Conservation (phyloP, 2,113 vertebrate genomes). For the Carassius carassius region DNA sequence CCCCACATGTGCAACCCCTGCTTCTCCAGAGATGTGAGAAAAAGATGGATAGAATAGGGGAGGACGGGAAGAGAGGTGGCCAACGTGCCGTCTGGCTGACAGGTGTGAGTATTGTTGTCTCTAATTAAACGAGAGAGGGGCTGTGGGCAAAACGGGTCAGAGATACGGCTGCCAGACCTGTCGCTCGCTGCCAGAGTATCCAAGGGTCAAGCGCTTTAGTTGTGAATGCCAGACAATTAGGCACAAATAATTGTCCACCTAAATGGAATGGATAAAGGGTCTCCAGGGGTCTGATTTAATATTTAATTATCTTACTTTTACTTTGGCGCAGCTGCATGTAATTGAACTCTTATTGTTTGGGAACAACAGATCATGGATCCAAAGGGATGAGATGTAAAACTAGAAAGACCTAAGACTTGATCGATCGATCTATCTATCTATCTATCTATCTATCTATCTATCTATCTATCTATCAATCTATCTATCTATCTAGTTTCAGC, state of each 20-base stretch:
- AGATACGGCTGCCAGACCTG: slow-evolving; percentile 22
- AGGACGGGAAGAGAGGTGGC: slow-evolving; percentile 3
- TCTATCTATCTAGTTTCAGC: too few relatives aligned
- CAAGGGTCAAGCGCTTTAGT: slow-evolving; percentile 35
- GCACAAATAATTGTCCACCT: slow-evolving; percentile 41
- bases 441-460: too few relatives aligned
- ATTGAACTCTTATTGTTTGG: slow-evolving; percentile 3
- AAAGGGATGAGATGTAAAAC: not conserved
- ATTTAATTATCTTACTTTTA: slow-evolving; percentile 14
- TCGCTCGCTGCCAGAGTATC: slow-evolving; percentile 35
- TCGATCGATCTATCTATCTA: too few relatives aligned
- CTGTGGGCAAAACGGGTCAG: slow-evolving; percentile 43
- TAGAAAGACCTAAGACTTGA: not conserved
- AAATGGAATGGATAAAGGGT: slow-evolving; percentile 7
- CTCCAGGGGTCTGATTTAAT: slow-evolving; percentile 30
- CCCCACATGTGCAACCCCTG: slow-evolving; percentile 1
- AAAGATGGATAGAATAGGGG: not conserved
- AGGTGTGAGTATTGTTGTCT: slow-evolving; percentile 58
- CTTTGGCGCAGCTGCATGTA: not conserved
- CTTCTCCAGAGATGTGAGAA: not conserved
- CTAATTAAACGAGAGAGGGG: slow-evolving; percentile 60
- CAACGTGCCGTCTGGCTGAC: slow-evolving; percentile 23
- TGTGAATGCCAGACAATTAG: slow-evolving; percentile 37
- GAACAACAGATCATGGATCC: slow-evolving; percentile 1
- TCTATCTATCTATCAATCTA: too few relatives aligned